A percentile compares a stretch with the other conserved stretches of the same genome.
Evolutionary conservation across 2,888 invertebrate genomes (phyloP).

Genomic region (Boloria selene): DNA sequence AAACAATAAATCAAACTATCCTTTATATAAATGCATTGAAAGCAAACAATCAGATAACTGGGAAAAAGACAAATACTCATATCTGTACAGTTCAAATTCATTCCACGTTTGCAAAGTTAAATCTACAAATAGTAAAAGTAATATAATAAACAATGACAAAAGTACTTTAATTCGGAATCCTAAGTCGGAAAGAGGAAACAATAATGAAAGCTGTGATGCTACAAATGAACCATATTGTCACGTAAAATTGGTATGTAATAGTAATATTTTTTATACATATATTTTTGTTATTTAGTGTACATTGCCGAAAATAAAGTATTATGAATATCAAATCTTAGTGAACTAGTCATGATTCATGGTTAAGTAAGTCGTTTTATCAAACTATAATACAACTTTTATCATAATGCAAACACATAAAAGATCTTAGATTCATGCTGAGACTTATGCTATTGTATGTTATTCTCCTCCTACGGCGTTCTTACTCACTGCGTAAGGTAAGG

Average conservation of each 20-base stretch:
- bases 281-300: no score
- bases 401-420: no score
- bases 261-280: neutral
- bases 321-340: no score
- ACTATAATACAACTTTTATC: no score
- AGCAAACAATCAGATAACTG: conserved; percentile 5
- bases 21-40: neutral
- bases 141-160: neutral
- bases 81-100: conserved; percentile 4
- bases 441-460: no score
- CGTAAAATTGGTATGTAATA: conserved; percentile 35
- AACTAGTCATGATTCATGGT: no score
- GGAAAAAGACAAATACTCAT: conserved; percentile 8
- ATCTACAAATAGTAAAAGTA: neutral
- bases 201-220: conserved; percentile 32
- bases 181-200: neutral
- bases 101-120: conserved; percentile 11
- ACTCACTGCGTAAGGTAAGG: no score
- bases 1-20: conserved; percentile 16
- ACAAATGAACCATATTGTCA: conserved; percentile 46
- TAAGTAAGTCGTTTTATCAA: no score
- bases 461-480: no score
- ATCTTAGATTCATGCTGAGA: no score
- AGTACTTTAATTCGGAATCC: neutral
- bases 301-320: no score